Evolutionary conservation across 2,113 vertebrate genomes (phyloP).

Genomic region (Brachionichthys hirsutus): DNA sequence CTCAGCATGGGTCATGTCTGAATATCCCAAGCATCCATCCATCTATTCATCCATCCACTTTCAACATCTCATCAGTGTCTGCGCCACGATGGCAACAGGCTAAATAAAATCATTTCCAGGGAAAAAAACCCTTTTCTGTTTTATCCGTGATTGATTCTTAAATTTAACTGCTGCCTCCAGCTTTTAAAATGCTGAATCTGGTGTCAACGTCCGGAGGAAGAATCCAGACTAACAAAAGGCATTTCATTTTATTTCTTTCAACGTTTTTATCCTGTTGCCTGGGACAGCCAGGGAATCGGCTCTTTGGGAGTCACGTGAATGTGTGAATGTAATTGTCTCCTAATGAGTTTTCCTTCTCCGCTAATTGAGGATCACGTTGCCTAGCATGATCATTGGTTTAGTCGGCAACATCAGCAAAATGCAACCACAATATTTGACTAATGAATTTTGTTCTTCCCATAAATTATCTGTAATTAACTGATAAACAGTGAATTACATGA

Average conservation of each 20-base stretch:
- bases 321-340: constrained; percentile 60
- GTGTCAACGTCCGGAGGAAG: constrained; percentile 30
- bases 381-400: constrained; percentile 40
- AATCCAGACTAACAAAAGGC: constrained; percentile 32
- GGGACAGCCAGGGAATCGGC: constrained; percentile 26
- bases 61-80: constrained; percentile 7
- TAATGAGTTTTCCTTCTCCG: constrained; percentile 56
- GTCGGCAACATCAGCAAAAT: constrained; percentile 44
- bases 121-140: constrained; percentile 45
- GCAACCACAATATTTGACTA: constrained; percentile 36
- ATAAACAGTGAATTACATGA: constrained; percentile 21
- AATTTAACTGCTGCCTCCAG: constrained; percentile 44
- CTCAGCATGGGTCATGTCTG: constrained; percentile 1
- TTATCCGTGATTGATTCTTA: constrained; percentile 53
- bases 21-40: not conserved
- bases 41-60: constrained; percentile 9
- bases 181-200: constrained; percentile 52
- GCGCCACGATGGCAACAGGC: constrained; percentile 6
- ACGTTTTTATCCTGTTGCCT: constrained; percentile 42
- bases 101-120: constrained; percentile 37
- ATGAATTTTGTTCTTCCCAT: constrained; percentile 32
- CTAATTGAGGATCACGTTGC: constrained; percentile 57
- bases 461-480: constrained; percentile 39
- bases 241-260: constrained; percentile 37
- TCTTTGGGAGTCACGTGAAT: constrained; percentile 48